Conservation (phyloP, 1,140 invertebrate species). For the Lepidostoma basale region DNA sequence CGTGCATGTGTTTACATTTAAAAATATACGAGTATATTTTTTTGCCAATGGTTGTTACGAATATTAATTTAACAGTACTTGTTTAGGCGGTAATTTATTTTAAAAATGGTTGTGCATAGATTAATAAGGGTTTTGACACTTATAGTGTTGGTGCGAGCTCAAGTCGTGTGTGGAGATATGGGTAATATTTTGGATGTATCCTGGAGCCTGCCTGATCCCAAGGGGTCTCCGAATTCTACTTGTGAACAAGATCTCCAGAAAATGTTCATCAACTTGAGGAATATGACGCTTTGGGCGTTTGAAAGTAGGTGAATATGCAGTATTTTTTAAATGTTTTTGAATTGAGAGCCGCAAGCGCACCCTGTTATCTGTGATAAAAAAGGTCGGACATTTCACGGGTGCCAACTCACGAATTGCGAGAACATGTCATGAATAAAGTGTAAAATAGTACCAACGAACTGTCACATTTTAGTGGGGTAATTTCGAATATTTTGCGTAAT, state of each 20-base stretch:
- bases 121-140: too few species aligned
- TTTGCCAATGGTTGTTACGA: not conserved
- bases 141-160: too few species aligned
- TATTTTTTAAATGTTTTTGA: not conserved
- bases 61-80: not conserved
- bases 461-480: too few species aligned
- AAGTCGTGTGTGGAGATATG: not conserved
- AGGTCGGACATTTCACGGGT: not conserved
- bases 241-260: constrained; percentile 20
- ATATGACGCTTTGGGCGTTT: constrained; percentile 48
- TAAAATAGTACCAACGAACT: too few species aligned
- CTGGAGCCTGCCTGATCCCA: not conserved
- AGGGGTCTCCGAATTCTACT: not conserved
- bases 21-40: not conserved
- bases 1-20: not conserved
- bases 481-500: too few species aligned
- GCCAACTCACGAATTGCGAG: too few species aligned
- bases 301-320: constrained; percentile 45
- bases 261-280: constrained; percentile 35
- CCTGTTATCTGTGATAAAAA: not conserved
- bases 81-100: not conserved
- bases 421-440: too few species aligned
- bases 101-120: too few species aligned
- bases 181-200: not conserved
- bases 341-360: not conserved